phyloP scores from a whole-genome alignment of 2,113 vertebrate genomes.

The Dissostichus mawsoni region DNA sequence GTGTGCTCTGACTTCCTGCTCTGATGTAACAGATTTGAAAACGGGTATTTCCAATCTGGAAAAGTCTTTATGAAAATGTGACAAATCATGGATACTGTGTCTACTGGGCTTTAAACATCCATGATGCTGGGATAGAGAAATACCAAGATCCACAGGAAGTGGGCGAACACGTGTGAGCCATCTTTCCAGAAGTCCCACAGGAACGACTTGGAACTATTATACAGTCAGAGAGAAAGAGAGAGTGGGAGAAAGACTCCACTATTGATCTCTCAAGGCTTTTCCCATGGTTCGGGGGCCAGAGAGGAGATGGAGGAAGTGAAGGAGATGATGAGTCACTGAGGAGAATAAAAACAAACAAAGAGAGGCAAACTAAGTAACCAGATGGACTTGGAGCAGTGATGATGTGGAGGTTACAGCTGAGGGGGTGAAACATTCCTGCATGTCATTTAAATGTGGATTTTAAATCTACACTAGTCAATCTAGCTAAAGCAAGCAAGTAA shows the following conservation, averaged over 20 bases:
- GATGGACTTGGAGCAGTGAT: slow-evolving; percentile 57
- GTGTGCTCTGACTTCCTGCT: slow-evolving; percentile 70
- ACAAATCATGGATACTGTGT: slow-evolving; percentile 10
- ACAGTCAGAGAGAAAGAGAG: slow-evolving; percentile 41
- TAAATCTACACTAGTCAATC: neutral
- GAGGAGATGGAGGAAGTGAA: slow-evolving; percentile 71
- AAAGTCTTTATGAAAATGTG: slow-evolving; percentile 26
- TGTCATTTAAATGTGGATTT: slow-evolving; percentile 17
- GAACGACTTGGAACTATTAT: slow-evolving; percentile 59
- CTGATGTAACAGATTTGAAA: slow-evolving; percentile 46
- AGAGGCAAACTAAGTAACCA: slow-evolving; percentile 70
- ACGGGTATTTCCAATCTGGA: slow-evolving; percentile 57
- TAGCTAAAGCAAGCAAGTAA: neutral
- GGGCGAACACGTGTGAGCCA: slow-evolving; percentile 45
- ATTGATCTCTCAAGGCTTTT: slow-evolving; percentile 77
- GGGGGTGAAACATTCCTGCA: slow-evolving; percentile 21
- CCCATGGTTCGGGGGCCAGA: slow-evolving; percentile 69
- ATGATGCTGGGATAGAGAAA: slow-evolving; percentile 23
- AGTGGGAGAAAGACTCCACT: slow-evolving; percentile 67
- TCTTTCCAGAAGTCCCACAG: slow-evolving; percentile 65
- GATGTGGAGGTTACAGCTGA: slow-evolving; percentile 52
- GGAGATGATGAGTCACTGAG: slow-evolving; percentile 68
- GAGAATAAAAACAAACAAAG: slow-evolving; percentile 76
- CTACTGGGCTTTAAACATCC: slow-evolving; percentile 30
- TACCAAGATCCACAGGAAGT: slow-evolving; percentile 68